These are phyloP conservation scores for Spicauda simplicius DNA, from an alignment of 2,888 invertebrate species.

Conservation along the genomic window DNA sequence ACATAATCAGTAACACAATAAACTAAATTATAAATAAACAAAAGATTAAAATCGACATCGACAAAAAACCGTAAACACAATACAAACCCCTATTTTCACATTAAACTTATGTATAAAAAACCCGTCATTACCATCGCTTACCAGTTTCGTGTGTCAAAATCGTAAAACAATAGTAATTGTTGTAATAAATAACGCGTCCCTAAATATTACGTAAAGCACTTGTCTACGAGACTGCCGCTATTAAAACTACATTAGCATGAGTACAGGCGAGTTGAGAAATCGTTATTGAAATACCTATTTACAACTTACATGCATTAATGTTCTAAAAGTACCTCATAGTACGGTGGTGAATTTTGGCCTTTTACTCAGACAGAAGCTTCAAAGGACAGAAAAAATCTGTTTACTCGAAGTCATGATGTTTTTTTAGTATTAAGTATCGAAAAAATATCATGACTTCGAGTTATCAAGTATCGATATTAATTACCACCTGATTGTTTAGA, in stretches of 20 bases:
- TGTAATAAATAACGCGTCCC: conserved; percentile 63
- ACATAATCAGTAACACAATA: too few species aligned
- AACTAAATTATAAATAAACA: background rate
- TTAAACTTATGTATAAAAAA: conserved; percentile 10
- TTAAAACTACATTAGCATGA: conserved; percentile 49
- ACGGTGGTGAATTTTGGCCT: too few species aligned
- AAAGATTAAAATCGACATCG: background rate
- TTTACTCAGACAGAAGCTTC: too few species aligned
- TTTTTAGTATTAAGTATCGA: too few species aligned
- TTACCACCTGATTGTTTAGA: too few species aligned
- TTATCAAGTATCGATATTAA: too few species aligned
- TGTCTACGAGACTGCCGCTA: conserved; percentile 42
- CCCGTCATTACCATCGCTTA: conserved; percentile 14
- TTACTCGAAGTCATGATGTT: too few species aligned
- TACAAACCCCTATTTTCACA: conserved; percentile 1
- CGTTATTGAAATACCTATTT: conserved; percentile 30
- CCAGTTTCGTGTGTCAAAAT: conserved; percentile 64
- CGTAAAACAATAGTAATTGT: conserved; percentile 71
- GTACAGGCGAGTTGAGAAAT: conserved; percentile 28
- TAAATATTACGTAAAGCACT: conserved; percentile 52
- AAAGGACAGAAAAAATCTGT: too few species aligned
- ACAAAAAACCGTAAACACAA: background rate
- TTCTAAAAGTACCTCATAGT: background rate
- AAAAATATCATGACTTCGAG: too few species aligned
- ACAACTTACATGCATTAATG: conserved; percentile 16